Base-by-base conservation (phyloP, 2,797 vertebrate species). In the Chaetophractus vellerosus region DNA sequence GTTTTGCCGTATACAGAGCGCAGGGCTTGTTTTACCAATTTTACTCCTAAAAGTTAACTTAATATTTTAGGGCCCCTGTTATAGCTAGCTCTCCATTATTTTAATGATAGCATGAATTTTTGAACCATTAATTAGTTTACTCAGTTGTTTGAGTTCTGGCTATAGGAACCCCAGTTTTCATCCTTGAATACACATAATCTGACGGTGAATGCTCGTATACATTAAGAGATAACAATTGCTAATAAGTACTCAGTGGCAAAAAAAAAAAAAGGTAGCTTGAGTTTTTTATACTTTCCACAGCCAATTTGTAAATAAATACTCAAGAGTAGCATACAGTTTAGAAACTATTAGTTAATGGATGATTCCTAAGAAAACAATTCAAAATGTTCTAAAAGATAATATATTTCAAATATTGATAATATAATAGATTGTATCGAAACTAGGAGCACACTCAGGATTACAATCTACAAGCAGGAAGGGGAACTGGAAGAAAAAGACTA, bases 91-190 rank as follows among this genome's bases (percentile, higher is more conserved):
- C 16, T 24, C 5, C 19, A 50, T 36, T 82, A 66, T 66, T 88
- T 93, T 88, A 80, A 68, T 81, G 36, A 45, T 23, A 68, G 5
- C 21, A 59, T 36, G 33, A 36, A 79, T 76, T 92, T 92, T 92
- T 69, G 31, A 86, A 55, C 0, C 31, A 38, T 26, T 86, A 15
- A 52, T 69, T 82, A 26, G 41, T 89, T 81, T 57, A 31, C 36
- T 55, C 24, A 68, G 1, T 28, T 85, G 9, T 85, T 85, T 63
- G 41, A 87, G 89, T 85, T 55, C 14, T 68, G 31, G 9, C 24
- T 61, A 48, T 23, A 59, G 48, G 7, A 36, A 74, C 2, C 87
- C 12, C 1, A 93, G 1, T 78, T 87, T 93, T 9, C 75, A 12
- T 45, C 2, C 5, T 66, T 28, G 10, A 76, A 81, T 45, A 57